Conservation (phyloP, 35 echinoderm and acorn worm genomes). For the Diadema setosum region DNA sequence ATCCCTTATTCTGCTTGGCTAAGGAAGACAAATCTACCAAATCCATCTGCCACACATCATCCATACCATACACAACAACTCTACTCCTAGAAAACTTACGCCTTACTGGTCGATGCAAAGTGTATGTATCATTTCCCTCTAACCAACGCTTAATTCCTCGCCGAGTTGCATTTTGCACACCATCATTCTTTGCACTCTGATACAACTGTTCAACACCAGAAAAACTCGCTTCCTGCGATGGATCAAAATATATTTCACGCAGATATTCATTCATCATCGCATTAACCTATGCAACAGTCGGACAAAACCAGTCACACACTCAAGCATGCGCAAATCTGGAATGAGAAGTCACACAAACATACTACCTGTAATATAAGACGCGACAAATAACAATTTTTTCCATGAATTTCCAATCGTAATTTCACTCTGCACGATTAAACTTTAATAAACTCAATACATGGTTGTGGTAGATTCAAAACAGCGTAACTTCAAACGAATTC, state of each 20-base stretch:
- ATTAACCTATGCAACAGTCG: neutral
- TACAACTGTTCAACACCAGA: neutral
- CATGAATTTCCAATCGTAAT: neutral
- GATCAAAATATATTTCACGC: neutral
- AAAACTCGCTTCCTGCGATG: neutral
- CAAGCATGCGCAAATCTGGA: neutral
- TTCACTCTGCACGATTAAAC: neutral
- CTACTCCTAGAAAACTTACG: conserved; percentile 4
- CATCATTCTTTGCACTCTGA: neutral
- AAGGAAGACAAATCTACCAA: conserved; percentile 15
- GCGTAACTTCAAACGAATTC: neutral
- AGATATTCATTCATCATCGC: neutral
- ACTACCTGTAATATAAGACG: neutral
- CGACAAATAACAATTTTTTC: neutral
- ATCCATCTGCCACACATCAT: conserved; percentile 42
- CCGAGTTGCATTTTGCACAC: neutral
- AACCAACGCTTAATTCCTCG: conserved; percentile 27
- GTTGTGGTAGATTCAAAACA: neutral
- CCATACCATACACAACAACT: conserved; percentile 23
- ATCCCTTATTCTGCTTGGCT: neutral
- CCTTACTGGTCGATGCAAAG: conserved; percentile 11
- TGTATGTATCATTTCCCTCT: conserved; percentile 27
- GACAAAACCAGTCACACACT: too few species aligned
- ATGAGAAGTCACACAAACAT: neutral
- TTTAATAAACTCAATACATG: neutral